These are phyloP conservation scores for Parasteatoda tepidariorum DNA, from an alignment of 1,140 invertebrate genomes.

Conservation along the genomic window DNA sequence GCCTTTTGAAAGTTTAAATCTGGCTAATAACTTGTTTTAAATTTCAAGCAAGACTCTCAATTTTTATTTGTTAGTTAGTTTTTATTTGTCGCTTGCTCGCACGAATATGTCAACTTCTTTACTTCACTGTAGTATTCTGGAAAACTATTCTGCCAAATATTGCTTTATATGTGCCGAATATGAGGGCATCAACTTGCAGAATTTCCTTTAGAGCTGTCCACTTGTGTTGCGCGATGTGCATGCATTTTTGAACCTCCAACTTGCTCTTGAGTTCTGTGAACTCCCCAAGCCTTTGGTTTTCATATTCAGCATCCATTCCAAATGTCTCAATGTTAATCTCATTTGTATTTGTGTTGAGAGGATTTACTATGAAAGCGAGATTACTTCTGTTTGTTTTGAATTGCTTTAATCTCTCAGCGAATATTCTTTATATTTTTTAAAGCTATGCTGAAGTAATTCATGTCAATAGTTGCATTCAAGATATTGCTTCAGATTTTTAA, in stretches of 20 bases:
- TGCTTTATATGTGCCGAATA: too few relatives aligned
- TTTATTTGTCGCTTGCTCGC: too few relatives aligned
- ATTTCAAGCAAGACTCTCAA: too few relatives aligned
- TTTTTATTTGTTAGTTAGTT: too few relatives aligned
- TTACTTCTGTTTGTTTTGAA: constrained; percentile 4
- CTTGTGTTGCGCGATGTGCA: background rate
- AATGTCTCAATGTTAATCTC: background rate
- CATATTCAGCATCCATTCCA: background rate
- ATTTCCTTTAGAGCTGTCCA: constrained; percentile 3
- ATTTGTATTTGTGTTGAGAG: background rate
- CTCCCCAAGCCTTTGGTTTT: constrained; percentile 11
- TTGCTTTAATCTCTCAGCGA: background rate
- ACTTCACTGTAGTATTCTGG: too few relatives aligned
- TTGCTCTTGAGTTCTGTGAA: constrained; percentile 21
- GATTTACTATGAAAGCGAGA: constrained; percentile 14
- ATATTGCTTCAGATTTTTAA: too few relatives aligned
- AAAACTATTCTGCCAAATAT: too few relatives aligned
- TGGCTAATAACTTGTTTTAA: too few relatives aligned
- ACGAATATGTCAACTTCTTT: too few relatives aligned
- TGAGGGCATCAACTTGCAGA: background rate
- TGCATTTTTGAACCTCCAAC: constrained; percentile 17
- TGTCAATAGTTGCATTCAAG: too few relatives aligned
- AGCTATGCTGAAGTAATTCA: too few relatives aligned
- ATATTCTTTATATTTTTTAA: background rate
- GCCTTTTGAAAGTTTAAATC: too few relatives aligned